phyloP scores from a whole-genome alignment of 2,113 vertebrate genomes.

The Aepyceros melampus region DNA sequence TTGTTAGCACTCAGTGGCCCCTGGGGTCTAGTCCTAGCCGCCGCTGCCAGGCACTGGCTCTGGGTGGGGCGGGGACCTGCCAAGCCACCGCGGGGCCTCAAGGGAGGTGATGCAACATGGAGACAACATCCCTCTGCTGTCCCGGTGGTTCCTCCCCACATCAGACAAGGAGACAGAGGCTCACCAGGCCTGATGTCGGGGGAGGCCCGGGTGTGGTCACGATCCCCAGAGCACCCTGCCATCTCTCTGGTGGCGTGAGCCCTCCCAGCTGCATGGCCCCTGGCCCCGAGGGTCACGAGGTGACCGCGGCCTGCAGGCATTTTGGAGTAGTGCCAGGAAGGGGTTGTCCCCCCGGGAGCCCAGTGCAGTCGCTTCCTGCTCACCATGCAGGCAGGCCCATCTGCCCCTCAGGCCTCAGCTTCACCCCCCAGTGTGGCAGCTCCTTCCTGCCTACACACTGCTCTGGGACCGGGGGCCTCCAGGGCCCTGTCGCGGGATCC shows the following conservation, averaged over 20 bases:
- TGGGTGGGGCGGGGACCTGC: background rate
- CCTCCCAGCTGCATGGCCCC: background rate
- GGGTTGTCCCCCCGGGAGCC: background rate
- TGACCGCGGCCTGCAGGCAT: background rate
- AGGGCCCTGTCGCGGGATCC: background rate
- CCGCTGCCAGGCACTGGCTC: background rate
- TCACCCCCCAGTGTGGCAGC: accelerated
- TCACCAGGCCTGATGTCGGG: background rate
- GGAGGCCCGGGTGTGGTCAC: background rate
- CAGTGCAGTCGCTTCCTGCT: background rate
- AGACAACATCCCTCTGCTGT: background rate
- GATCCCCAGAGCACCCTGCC: background rate
- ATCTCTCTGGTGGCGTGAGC: background rate
- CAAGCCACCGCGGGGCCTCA: background rate
- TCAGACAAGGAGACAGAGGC: background rate
- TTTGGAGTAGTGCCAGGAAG: background rate
- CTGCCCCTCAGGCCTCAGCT: background rate
- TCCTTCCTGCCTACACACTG: background rate
- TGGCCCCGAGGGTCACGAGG: background rate
- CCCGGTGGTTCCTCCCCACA: background rate
- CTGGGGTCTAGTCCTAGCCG: background rate
- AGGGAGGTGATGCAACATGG: background rate
- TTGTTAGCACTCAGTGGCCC: background rate
- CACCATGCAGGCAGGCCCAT: background rate
- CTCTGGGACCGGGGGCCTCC: accelerated